Evolutionary conservation across 2,113 vertebrate genomes (phyloP), one percentile per base, ranked within the genome.

Genomic region (Seriola quinqueradiata): DNA sequence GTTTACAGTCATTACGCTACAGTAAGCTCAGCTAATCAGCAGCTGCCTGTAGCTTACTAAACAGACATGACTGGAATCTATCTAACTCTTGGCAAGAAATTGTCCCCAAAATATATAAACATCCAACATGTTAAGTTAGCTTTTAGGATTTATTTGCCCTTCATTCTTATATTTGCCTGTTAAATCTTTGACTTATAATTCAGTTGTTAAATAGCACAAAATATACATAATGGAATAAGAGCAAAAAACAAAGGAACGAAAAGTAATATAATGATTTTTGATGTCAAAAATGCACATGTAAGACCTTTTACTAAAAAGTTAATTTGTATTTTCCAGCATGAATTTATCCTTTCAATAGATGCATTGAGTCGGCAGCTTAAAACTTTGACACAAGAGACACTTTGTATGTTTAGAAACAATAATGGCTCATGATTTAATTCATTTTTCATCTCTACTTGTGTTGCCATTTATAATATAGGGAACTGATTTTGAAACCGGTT

Each of bases 251-350:
- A 19, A 36, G 10, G 11, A 66, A 57, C 2, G 2, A 28, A 28
- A 28, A 28, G 28, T 28, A 28, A 28, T 28, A 28, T 32, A 57
- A 50, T 67, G 23, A 69, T 74, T 63, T 23, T 57, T 38, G n/a
- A 23, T 67, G 48, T 77, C 0, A 14, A 19, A 81, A 59, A 57
- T 68, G 71, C 75, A 25, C 1, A 34, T 48, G 46, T 72, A 64
- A 60, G 59, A 44, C 59, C 55, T 77, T 82, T 73, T 40, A 44
- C 57, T 75, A 9, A 87, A 68, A 42, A 38, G 1, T 14, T 54
- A 57, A 23, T 67, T 76, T 71, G 66, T 60, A 59, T 66, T 12
- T 60, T 46, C 13, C 23, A 25, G 38, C 13, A 13, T 77, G n/a
- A 28, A 11, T 70, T 8, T 63, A 36, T 78, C 52, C 23, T 36